These are phyloP conservation scores for Macrosoma leucophasiata DNA, from an alignment of 2,888 invertebrate species.

Conservation along the genomic window DNA sequence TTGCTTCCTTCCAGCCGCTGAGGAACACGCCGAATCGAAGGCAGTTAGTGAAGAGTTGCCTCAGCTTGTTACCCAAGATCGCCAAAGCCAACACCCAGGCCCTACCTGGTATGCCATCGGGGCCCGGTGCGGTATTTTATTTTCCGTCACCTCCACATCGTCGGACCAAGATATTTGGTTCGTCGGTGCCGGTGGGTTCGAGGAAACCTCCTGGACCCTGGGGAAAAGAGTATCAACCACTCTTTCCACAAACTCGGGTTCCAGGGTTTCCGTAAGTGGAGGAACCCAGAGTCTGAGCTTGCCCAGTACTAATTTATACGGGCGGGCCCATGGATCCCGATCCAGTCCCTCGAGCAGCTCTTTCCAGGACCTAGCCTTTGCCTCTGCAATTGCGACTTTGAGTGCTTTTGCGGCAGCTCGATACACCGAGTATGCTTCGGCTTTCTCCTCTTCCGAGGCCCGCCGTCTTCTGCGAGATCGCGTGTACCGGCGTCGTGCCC, in stretches of 20 bases:
- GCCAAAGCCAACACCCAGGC: too few relatives aligned
- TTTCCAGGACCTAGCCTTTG: too few relatives aligned
- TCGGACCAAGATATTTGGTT: background rate
- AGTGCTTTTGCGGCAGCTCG: too few relatives aligned
- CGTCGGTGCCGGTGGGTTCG: background rate
- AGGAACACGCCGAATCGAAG: constrained; percentile 6
- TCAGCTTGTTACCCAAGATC: too few relatives aligned
- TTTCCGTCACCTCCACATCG: background rate
- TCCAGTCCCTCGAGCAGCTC: constrained; percentile 5
- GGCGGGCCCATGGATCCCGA: constrained; percentile 9
- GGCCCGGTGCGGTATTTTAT: constrained; percentile 4
- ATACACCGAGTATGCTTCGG: constrained; percentile 1
- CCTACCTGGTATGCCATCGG: too few relatives aligned
- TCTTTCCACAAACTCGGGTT: too few relatives aligned
- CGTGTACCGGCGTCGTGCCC: constrained; percentile 11
- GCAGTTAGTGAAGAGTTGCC: too few relatives aligned
- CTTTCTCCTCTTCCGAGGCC: background rate
- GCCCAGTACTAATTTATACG: constrained; percentile 8
- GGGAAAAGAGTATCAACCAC: constrained; percentile 4
- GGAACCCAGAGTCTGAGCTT: constrained; percentile 13
- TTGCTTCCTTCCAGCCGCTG: constrained; percentile 12
- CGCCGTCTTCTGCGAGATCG: constrained; percentile 5
- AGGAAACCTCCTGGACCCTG: background rate
- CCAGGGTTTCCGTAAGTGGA: constrained; percentile 8
- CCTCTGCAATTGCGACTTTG: constrained; percentile 3